Percentiles rank a stretch among this genome's conserved stretches.
Evolutionary conservation across 2,888 invertebrate species (phyloP).

Genomic region (Trilocha varians): DNA sequence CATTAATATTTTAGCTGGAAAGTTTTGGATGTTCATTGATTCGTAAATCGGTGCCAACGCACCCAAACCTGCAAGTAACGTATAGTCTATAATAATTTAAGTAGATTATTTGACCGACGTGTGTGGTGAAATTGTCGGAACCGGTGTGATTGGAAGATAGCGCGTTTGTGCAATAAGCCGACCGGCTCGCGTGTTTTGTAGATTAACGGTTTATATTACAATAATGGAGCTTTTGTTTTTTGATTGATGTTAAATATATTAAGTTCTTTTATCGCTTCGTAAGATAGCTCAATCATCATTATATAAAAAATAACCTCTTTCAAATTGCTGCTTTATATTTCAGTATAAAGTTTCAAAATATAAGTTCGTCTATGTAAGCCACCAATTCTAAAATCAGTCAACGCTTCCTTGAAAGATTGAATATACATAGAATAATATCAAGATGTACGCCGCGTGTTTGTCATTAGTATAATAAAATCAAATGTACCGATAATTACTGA

Average conservation of each 20-base stretch:
- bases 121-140: constrained; percentile 23
- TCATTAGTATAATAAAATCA: too few relatives aligned
- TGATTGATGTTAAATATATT: neutral
- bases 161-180: constrained; percentile 15
- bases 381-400: too few relatives aligned
- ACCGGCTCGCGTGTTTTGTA: constrained; percentile 8
- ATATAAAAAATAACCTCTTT: too few relatives aligned
- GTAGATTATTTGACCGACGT: constrained; percentile 18
- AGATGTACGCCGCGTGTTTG: too few relatives aligned
- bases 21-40: neutral
- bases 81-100: constrained; percentile 10
- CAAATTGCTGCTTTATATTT: too few relatives aligned
- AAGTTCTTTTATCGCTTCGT: neutral
- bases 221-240: neutral
- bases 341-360: too few relatives aligned
- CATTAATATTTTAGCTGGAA: too few relatives aligned
- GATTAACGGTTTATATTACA: constrained; percentile 6
- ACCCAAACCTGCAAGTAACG: neutral
- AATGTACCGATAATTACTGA: too few relatives aligned
- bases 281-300: neutral
- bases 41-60: neutral
- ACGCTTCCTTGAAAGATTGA: too few relatives aligned
- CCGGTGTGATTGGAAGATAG: constrained; percentile 12
- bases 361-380: too few relatives aligned
- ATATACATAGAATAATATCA: too few relatives aligned